Percentiles rank a stretch among this genome's conserved stretches.
Conservation (phyloP, 2,797 vertebrate genomes). For the Gallirallus australis region DNA sequence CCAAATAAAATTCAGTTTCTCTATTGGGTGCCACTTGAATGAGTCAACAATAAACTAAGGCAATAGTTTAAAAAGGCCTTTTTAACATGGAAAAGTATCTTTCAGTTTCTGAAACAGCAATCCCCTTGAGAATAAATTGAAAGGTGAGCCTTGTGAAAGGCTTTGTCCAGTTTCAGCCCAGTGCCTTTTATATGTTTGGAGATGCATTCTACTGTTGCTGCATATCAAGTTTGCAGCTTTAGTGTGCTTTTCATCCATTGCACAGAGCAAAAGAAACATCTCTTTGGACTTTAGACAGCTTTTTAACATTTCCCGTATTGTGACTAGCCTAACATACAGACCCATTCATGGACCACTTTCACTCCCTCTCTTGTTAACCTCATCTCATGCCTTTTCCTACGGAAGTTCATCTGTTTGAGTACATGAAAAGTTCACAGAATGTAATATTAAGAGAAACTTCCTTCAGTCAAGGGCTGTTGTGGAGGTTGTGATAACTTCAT, state of each 20-base stretch:
- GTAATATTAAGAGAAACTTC: neutral
- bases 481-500: neutral
- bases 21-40: slow-evolving; percentile 67
- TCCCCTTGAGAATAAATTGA: slow-evolving; percentile 59
- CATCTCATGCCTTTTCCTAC: neutral
- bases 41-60: slow-evolving; percentile 66
- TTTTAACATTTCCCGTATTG: slow-evolving; percentile 20
- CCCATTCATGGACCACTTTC: slow-evolving; percentile 14
- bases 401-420: neutral
- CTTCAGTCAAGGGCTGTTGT: neutral
- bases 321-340: slow-evolving; percentile 16
- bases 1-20: slow-evolving; percentile 61
- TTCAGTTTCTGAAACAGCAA: slow-evolving; percentile 57
- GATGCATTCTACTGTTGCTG: slow-evolving; percentile 58
- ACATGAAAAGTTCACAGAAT: neutral
- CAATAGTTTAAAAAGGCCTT: slow-evolving; percentile 37
- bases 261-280: slow-evolving; percentile 40
- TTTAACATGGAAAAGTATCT: slow-evolving; percentile 62
- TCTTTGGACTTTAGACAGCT: slow-evolving; percentile 33
- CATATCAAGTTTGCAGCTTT: slow-evolving; percentile 58
- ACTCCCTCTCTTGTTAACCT: neutral
- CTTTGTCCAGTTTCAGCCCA: slow-evolving; percentile 56
- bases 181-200: slow-evolving; percentile 49
- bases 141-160: slow-evolving; percentile 67
- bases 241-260: slow-evolving; percentile 18